Evolutionary conservation across 2,113 vertebrate species (phyloP).

Genomic region (Athene cunicularia): DNA sequence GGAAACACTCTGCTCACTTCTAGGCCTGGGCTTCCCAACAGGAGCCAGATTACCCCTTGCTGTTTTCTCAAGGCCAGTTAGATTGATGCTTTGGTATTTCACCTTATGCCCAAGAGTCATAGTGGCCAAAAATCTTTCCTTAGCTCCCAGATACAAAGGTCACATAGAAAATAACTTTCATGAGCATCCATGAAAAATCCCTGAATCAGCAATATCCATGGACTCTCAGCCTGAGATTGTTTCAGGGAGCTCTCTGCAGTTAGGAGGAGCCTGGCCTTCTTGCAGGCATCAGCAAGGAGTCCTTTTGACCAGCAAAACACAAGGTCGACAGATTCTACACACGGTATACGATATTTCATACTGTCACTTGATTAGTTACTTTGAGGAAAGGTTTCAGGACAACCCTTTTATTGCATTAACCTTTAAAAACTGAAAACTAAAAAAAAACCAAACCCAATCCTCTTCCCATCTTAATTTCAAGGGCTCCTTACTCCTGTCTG

Average conservation of each 20-base stretch:
- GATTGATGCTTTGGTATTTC: conserved; percentile 5
- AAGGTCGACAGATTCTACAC: background rate
- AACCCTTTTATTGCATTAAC: background rate
- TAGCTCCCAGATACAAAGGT: background rate
- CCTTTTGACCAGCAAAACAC: background rate
- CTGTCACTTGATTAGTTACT: background rate
- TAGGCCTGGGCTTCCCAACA: background rate
- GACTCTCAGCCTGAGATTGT: background rate
- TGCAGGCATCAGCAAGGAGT: background rate
- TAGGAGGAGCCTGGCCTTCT: background rate
- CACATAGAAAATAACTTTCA: background rate
- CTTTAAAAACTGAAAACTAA: background rate
- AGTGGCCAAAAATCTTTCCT: background rate
- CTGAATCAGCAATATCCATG: background rate
- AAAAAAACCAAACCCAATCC: background rate
- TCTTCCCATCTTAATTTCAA: background rate
- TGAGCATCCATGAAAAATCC: background rate
- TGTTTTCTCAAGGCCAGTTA: background rate
- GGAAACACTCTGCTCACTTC: conserved; percentile 8
- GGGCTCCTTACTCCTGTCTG: background rate
- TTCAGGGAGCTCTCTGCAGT: background rate
- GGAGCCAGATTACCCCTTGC: background rate
- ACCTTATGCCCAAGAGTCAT: background rate
- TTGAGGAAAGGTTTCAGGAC: background rate
- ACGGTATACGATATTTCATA: background rate